Percentiles rank a stretch among this genome's conserved stretches.
Evolutionary conservation across 2,113 vertebrate genomes (phyloP).

Genomic region (Pygoscelis adeliae): DNA sequence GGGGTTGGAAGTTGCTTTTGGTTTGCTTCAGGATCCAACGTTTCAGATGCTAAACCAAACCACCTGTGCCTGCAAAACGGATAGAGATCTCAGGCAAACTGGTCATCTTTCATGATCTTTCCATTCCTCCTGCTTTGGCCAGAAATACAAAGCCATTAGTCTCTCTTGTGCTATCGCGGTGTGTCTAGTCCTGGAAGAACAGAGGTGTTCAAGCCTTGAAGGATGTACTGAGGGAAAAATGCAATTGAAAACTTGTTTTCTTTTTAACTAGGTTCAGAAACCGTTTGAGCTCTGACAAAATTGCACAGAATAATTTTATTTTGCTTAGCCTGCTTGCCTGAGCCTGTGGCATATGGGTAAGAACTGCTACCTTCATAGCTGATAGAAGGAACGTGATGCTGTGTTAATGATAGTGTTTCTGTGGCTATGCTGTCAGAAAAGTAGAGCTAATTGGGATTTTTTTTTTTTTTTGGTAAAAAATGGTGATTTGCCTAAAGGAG

Average conservation of each 20-base stretch:
- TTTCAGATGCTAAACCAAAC: slow-evolving; percentile 49
- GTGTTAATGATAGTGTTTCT: not conserved
- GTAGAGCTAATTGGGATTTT: not conserved
- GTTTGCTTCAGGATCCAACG: not conserved
- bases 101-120: slow-evolving; percentile 24
- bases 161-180: not conserved
- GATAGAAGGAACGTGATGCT: not conserved
- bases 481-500: not conserved
- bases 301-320: not conserved
- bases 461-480: not conserved
- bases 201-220: not conserved
- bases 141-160: slow-evolving; percentile 1
- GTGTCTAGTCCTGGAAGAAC: not conserved
- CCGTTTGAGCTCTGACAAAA: not conserved
- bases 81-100: slow-evolving; percentile 28
- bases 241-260: not conserved
- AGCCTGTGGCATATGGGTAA: not conserved
- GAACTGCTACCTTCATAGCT: not conserved
- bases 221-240: not conserved
- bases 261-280: not conserved
- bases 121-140: not conserved
- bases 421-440: not conserved
- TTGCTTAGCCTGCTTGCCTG: not conserved
- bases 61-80: slow-evolving; percentile 27
- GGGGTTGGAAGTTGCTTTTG: not conserved